Conservation (phyloP, 2,797 vertebrate genomes). For the Lycodopsis pacificus region DNA sequence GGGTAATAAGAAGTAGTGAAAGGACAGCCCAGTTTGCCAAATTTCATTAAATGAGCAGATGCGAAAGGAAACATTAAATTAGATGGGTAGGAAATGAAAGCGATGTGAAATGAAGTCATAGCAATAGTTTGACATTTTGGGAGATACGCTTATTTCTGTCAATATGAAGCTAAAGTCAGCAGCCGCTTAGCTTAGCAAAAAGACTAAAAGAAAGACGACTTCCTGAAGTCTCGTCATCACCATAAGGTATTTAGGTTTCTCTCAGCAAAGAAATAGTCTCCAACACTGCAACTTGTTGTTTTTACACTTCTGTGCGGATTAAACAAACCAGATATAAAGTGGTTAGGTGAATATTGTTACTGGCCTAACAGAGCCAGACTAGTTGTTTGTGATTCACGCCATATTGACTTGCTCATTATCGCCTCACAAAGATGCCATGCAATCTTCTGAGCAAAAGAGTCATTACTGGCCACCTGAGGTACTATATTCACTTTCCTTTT, state of each 20-base stretch:
- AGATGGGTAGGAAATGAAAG: slow-evolving; percentile 8
- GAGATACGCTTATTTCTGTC: not conserved
- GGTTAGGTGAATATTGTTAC: not conserved
- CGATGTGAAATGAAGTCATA: not conserved
- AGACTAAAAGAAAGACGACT: not conserved
- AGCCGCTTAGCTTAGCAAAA: not conserved
- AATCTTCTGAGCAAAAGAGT: not conserved
- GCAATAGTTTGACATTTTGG: not conserved
- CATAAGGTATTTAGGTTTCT: not conserved
- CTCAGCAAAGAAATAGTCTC: not conserved
- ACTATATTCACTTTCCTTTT: not conserved
- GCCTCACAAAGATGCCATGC: not conserved
- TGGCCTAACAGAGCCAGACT: not conserved
- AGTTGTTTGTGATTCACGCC: not conserved
- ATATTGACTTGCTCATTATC: not conserved
- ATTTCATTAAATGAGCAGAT: slow-evolving; percentile 23
- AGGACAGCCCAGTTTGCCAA: slow-evolving; percentile 7
- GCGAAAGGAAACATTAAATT: slow-evolving; percentile 2
- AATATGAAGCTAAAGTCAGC: not conserved
- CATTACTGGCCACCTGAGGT: not conserved
- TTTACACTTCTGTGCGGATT: not conserved
- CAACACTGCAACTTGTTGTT: not conserved
- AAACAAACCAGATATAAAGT: not conserved
- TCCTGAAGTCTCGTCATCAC: not conserved
- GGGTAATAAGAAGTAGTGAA: not conserved